Evolutionary conservation across 2,113 vertebrate genomes (phyloP).

Genomic region (Dissostichus mawsoni): DNA sequence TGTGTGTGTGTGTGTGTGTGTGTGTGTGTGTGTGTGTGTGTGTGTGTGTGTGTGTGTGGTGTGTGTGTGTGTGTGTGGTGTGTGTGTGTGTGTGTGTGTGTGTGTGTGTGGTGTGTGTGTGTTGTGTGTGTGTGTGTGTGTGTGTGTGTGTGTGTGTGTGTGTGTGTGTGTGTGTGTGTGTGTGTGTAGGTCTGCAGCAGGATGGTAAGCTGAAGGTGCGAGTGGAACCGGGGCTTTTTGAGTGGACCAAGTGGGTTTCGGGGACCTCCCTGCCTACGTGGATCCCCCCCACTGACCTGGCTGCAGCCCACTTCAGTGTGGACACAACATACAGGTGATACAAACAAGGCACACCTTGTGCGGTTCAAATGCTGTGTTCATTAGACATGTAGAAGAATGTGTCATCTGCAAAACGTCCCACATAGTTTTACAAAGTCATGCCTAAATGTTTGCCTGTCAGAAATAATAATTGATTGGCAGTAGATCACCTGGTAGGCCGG

Average conservation of each 20-base stretch:
- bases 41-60: neutral
- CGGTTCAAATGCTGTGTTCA: neutral
- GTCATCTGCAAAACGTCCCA: neutral
- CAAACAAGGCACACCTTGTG: neutral
- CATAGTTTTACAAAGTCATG: neutral
- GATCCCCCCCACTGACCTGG: constrained; percentile 90
- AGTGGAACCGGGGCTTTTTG: constrained; percentile 94
- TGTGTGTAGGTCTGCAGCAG: constrained; percentile 90
- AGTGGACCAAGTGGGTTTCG: constrained; percentile 98
- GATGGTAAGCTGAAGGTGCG: constrained; percentile 92
- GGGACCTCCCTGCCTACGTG: constrained; percentile 91
- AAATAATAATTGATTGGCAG: too few species aligned
- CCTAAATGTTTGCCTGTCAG: too few species aligned
- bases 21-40: neutral
- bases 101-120: neutral
- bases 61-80: neutral
- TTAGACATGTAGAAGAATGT: neutral
- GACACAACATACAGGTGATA: constrained; percentile 91
- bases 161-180: constrained; percentile 13
- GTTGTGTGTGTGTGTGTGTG: constrained; percentile 10
- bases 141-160: constrained; percentile 13
- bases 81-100: neutral
- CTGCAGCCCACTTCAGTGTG: constrained; percentile 90
- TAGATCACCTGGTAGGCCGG: too few species aligned
- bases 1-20: neutral